Base-by-base conservation (phyloP, 2,888 invertebrate species). In the Plagodis pulveraria region DNA sequence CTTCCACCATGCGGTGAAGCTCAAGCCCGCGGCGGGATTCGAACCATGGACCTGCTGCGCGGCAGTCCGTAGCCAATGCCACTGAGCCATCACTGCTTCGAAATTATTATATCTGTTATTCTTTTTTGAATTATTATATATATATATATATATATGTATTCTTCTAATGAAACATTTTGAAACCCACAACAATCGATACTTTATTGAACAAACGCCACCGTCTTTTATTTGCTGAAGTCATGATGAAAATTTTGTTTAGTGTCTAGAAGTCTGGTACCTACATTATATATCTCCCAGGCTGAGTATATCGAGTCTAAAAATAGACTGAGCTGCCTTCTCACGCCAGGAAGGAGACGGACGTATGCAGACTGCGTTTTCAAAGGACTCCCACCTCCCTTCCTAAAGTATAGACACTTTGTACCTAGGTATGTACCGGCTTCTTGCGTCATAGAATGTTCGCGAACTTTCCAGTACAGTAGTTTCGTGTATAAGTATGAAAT, bases 311-410 rank as follows among this genome's bases (percentile, higher is more conserved):
- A 50, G 56, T 76, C 83, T 81, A 81, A 78, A 83, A 78, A 80
- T 83, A 84, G 82, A 73, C 69, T 49, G 69, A 81, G 77, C 79
- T 78, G 71, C 79, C 76, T n/a, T 71, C 76, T 76, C 60, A 73
- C 72, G 67, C 65, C 38, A 6, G 54, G 74, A 74, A 67, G 64
- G 70, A 63, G 77, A 76, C 44, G 50, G 62, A 59, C 11, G 45
- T 65, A 71, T 63, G 57, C 12, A 35, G 53, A 33, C 47, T 56
- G 53, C 50, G 47, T 42, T 54, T 41, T 44, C 12, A 35, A 50
- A 52, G 46, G 50, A 54, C 50, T 42, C 38, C 36, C 59, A 40
- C 52, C 48, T 5, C 49, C 43, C 50, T 55, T 50, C 56, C 52
- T 44, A 38, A 10, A 5, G 22, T 55, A 44, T 34, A 34, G 10